Evolutionary conservation across 2,888 invertebrate species (phyloP), one percentile per base, ranked within the genome.

Genomic region (Choreutis nemorana): DNA sequence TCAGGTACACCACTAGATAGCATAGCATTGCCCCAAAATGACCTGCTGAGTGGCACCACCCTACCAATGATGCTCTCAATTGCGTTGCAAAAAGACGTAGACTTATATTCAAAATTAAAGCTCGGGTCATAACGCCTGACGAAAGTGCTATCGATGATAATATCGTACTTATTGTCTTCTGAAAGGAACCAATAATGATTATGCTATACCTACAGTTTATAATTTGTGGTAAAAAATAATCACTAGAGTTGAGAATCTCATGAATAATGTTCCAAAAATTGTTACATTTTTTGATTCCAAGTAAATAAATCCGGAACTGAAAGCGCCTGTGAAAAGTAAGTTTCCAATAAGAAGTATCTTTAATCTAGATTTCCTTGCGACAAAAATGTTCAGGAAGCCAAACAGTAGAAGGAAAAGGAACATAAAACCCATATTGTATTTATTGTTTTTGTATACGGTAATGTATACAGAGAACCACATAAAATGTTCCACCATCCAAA

Each of bases 21-120:
- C 65, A 59, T 34, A 60, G 37, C 11, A 70, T 63, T 2, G 64
- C 55, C 1, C 71, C 72, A 1, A 77, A 35, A 29, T 73, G 65
- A 1, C 68, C 72, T 2, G 50, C 39, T 4, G 73, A 65, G 28
- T 65, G 55, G 37, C 72, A 73, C 39, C 55, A 56, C 2, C 75
- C 77, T 4, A 62, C 44, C 2, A 60, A 37, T 1, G 67, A 68
- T 0, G 62, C 66, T 23, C 77, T 45, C 23, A 71, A 50, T 28
- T 68, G 68, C 14, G 59, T 58, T 2, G 71, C 65, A 33, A 71
- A 67, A 4, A 72, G 40, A 2, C 75, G 55, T 11, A 73, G 65
- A 2, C 68, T 71, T 12, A 73, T 54, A 35, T 53, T 70, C 1
- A 73, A 39, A 2, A 71, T 44, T 21, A 72, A 34, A 4, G 55